Evolutionary conservation across 2,888 invertebrate genomes (phyloP), one percentile per base, ranked within the genome.

Genomic region (Apocheima hispidaria): DNA sequence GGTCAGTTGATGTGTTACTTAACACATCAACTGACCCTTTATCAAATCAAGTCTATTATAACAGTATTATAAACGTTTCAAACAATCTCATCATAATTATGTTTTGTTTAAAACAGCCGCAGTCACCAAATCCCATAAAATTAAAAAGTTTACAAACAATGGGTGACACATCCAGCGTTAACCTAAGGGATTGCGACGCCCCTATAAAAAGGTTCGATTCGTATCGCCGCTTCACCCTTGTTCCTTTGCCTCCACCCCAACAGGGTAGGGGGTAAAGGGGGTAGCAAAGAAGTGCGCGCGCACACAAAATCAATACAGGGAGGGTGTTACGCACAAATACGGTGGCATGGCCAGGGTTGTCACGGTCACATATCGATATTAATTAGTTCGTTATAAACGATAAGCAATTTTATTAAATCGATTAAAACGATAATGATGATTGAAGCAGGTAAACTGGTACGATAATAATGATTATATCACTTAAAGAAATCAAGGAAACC

Each of bases 161-260:
- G 65, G 77, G 76, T 79, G 82, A 81, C 82, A 79, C 83, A 78
- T 81, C 74, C 78, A 78, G 83, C 81, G 84, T 86, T 87, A 89
- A 89, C 88, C 87, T 90, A 81, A 87, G 82, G 84, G 87, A 87
- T 88, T 85, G 82, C 78, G 81, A 81, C 81, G 77, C 84, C 82
- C 86, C 86, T 84, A 84, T 87, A 88, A 90, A 89, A 90, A 88
- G 88, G 86, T 89, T 90, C 88, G 85, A 89, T 90, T 88, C 84
- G 83, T 87, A 87, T 86, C 84, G 87, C 79, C 83, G 83, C 79
- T 81, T 83, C 85, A 82, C 89, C 87, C 88, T 82, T 87, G 83
- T 84, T 82, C 86, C 80, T 85, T 78, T 75, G 66, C 81, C 82
- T 76, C 71, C 55, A 72, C 73, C 57, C 65, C 33, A 38, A 65